Evolutionary conservation across 2,797 vertebrate genomes (phyloP).

Genomic region (Peromyscus melanophrys): DNA sequence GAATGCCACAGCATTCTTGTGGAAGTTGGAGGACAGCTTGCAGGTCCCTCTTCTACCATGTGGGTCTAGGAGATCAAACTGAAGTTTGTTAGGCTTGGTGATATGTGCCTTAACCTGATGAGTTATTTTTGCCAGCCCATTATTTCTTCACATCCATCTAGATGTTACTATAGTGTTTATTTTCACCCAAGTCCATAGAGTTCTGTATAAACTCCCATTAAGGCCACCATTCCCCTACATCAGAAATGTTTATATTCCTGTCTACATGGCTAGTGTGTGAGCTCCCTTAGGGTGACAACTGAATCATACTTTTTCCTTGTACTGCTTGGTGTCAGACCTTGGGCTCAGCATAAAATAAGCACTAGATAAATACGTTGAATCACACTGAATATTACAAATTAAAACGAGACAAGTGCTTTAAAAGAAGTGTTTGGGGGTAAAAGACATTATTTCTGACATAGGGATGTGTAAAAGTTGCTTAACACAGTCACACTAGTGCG

Average conservation of each 20-base stretch:
- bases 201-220: neutral
- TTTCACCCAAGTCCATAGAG: neutral
- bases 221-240: neutral
- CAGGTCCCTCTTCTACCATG: neutral
- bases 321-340: conserved; percentile 39
- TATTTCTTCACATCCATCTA: neutral
- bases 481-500: neutral
- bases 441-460: conserved; percentile 34
- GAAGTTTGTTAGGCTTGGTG: neutral
- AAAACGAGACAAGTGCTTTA: conserved; percentile 54
- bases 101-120: neutral
- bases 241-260: conserved; percentile 23
- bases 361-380: conserved; percentile 44
- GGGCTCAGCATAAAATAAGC: conserved; percentile 15
- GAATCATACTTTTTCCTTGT: neutral
- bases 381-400: conserved; percentile 52
- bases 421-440: conserved; percentile 57
- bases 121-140: neutral
- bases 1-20: neutral
- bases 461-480: neutral
- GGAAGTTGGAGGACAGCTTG: neutral
- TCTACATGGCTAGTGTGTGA: neutral
- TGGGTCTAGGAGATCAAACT: neutral
- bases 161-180: neutral
- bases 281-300: neutral